Conservation (phyloP, 2,888 invertebrate species). For the Therioaphis trifolii region DNA sequence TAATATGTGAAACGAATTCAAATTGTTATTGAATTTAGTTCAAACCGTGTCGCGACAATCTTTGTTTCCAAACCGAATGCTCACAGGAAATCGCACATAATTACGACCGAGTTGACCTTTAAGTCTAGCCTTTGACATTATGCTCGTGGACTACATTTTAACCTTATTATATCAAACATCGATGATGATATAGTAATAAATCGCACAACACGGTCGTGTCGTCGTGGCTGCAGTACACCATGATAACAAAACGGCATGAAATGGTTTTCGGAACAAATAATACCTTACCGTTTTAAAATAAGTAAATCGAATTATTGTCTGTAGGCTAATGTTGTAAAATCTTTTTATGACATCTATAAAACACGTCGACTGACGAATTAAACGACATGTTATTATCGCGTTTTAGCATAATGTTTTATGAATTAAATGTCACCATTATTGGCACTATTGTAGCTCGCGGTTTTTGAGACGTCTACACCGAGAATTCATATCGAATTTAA, state of each 20-base stretch:
- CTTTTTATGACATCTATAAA: too few species aligned
- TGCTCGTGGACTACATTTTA: slow-evolving; percentile 1
- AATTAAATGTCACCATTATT: too few species aligned
- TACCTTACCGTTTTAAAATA: too few species aligned
- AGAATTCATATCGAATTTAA: too few species aligned
- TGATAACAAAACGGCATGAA: background rate
- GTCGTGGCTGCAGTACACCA: background rate
- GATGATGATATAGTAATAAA: background rate
- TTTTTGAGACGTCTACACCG: too few species aligned
- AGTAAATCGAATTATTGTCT: too few species aligned
- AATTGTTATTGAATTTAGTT: background rate
- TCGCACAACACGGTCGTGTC: background rate
- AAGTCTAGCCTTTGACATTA: slow-evolving; percentile 43
- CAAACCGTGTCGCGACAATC: background rate
- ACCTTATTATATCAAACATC: background rate
- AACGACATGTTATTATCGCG: too few species aligned
- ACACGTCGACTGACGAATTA: too few species aligned
- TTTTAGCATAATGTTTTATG: too few species aligned
- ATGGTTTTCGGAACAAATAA: too few species aligned
- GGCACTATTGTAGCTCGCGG: too few species aligned
- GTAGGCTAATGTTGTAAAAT: too few species aligned
- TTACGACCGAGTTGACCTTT: slow-evolving; percentile 34
- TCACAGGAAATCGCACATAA: slow-evolving; percentile 27
- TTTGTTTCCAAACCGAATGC: background rate
- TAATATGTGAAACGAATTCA: background rate